Evolutionary conservation across 2,113 vertebrate genomes (phyloP).

Genomic region (Oceanites oceanicus): DNA sequence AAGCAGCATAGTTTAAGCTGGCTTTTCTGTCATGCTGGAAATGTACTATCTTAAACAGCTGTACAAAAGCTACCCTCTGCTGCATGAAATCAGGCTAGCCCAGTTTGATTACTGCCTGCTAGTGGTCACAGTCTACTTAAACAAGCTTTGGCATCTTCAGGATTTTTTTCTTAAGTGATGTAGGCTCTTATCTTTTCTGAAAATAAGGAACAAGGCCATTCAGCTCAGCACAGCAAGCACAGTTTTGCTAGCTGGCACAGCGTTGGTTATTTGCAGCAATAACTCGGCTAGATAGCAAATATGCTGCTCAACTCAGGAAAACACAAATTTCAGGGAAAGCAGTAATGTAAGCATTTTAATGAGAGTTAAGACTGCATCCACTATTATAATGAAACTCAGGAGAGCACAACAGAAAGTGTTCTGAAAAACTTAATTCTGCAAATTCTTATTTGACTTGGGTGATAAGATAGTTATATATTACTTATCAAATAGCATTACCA

Average conservation of each 20-base stretch:
- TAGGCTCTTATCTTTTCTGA: not conserved
- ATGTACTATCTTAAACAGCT: not conserved
- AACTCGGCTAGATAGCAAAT: not conserved
- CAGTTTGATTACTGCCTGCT: not conserved
- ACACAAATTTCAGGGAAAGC: not conserved
- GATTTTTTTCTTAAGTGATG: not conserved
- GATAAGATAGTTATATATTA: not conserved
- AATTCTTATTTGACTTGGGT: not conserved
- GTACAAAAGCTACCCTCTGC: not conserved
- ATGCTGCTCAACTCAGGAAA: not conserved
- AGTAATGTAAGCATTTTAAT: not conserved
- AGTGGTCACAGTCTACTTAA: not conserved
- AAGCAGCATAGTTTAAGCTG: not conserved
- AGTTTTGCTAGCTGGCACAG: not conserved
- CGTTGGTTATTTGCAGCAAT: not conserved
- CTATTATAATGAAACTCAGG: not conserved
- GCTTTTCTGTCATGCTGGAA: not conserved
- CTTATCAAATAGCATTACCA: not conserved
- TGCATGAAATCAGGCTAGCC: not conserved
- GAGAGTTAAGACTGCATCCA: not conserved
- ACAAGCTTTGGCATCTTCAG: not conserved
- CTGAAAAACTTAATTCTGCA: not conserved
- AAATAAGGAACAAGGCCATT: not conserved
- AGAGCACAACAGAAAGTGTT: not conserved
- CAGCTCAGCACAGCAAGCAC: not conserved